Percentiles rank a stretch among this genome's conserved stretches.
Conservation (phyloP, 1,140 invertebrate genomes). For the Wasmannia auropunctata region DNA sequence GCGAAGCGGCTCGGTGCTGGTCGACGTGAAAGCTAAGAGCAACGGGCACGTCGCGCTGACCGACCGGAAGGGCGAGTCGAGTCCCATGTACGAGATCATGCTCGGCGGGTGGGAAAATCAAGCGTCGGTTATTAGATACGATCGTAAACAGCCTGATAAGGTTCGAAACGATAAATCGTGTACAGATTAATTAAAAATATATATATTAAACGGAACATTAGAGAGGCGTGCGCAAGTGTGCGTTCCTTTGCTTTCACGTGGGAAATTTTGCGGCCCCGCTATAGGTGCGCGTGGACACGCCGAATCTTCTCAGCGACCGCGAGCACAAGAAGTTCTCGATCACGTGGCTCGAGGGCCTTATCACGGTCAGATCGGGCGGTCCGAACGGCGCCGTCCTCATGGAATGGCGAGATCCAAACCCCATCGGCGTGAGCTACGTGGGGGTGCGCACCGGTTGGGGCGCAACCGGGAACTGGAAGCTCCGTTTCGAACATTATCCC, state of each 20-base stretch:
- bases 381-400: constrained; percentile 83
- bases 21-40: constrained; percentile 87
- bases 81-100: constrained; percentile 88
- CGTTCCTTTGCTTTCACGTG: not conserved
- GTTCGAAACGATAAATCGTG: constrained; percentile 78
- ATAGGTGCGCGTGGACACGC: constrained; percentile 86
- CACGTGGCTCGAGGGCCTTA: constrained; percentile 86
- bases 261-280: constrained; percentile 54
- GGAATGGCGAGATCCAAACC: constrained; percentile 87
- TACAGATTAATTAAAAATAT: not conserved
- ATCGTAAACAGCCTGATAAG: constrained; percentile 88
- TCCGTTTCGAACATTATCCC: constrained; percentile 71
- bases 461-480: constrained; percentile 87
- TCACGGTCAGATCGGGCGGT: constrained; percentile 83
- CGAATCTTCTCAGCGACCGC: constrained; percentile 85
- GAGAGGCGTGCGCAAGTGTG: not conserved
- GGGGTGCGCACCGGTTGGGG: constrained; percentile 88
- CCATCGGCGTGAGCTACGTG: constrained; percentile 87
- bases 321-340: constrained; percentile 87
- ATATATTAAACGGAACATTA: not conserved
- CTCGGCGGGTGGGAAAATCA: constrained; percentile 88
- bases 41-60: constrained; percentile 88
- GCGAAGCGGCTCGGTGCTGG: constrained; percentile 84
- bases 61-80: constrained; percentile 83
- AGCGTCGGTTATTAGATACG: constrained; percentile 87